Evolutionary conservation across 2,113 vertebrate genomes (phyloP).

Genomic region (Pogonocichla stellata): DNA sequence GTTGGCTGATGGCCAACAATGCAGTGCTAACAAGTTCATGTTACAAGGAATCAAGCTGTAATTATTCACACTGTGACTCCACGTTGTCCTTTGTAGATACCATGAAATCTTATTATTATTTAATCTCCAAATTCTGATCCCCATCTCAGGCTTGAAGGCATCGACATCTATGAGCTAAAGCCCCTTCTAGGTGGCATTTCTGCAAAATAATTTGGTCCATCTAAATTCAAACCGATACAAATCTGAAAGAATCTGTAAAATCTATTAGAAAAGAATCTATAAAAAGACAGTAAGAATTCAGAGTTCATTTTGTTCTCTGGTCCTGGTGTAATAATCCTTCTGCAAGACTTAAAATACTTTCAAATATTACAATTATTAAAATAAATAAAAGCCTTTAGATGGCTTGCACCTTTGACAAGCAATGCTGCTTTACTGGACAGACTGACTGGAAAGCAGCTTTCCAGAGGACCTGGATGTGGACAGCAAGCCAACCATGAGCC

Average conservation of each 20-base stretch:
- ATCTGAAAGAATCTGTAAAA: neutral
- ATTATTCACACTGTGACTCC: neutral
- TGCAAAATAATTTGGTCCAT: neutral
- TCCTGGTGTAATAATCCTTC: neutral
- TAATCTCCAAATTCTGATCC: neutral
- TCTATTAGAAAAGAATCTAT: neutral
- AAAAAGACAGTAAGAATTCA: neutral
- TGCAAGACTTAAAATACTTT: neutral
- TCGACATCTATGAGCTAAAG: accelerated
- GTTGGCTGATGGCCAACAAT: neutral
- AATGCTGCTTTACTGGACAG: neutral
- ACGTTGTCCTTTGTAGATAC: accelerated
- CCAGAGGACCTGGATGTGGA: neutral
- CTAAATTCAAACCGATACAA: neutral
- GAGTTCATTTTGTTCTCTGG: neutral
- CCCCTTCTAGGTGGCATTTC: neutral
- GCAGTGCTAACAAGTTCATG: neutral
- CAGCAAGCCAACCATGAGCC: neutral
- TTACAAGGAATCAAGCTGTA: neutral
- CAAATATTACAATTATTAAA: neutral
- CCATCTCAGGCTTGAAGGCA: neutral
- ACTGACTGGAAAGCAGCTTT: neutral
- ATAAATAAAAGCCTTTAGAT: neutral
- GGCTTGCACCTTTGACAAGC: neutral
- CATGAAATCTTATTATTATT: neutral